Evolutionary conservation across 1,140 invertebrate species (phyloP).

Genomic region (Drosophila seguyi): DNA sequence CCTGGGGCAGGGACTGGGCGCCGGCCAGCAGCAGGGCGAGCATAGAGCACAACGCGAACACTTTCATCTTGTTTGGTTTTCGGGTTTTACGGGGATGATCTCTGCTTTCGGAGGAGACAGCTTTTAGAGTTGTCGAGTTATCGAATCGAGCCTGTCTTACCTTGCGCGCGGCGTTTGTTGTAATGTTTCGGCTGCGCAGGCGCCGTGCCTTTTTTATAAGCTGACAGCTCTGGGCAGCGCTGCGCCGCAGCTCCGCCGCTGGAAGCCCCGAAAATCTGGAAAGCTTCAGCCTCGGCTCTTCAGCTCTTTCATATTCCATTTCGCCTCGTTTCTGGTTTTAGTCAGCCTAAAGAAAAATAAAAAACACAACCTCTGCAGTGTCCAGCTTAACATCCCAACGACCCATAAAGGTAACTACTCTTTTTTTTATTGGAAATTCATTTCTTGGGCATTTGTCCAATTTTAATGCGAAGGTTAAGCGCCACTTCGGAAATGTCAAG

Average conservation of each 20-base stretch:
- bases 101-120: slow-evolving; percentile 4
- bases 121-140: slow-evolving; percentile 1
- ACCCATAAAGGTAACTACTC: slow-evolving; percentile 54
- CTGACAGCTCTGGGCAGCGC: slow-evolving; percentile 41
- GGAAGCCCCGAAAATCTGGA: slow-evolving; percentile 72
- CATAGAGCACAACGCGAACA: slow-evolving; percentile 84
- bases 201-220: slow-evolving; percentile 74
- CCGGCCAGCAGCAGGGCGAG: slow-evolving; percentile 84
- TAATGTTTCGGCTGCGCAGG: slow-evolving; percentile 75
- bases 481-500: slow-evolving; percentile 74
- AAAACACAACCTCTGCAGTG: slow-evolving; percentile 5
- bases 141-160: slow-evolving; percentile 61
- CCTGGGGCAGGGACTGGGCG: slow-evolving; percentile 88
- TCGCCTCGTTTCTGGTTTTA: slow-evolving; percentile 70
- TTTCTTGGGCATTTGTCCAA: slow-evolving; percentile 69
- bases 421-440: slow-evolving; percentile 64
- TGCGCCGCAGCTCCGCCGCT: slow-evolving; percentile 36
- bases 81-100: slow-evolving; percentile 17
- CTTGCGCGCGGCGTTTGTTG: slow-evolving; percentile 73
- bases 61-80: slow-evolving; percentile 69
- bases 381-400: slow-evolving; percentile 46
- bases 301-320: slow-evolving; percentile 47
- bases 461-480: slow-evolving; percentile 71
- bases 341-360: slow-evolving; percentile 15
- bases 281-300: slow-evolving; percentile 24